Percentiles rank a stretch among this genome's conserved stretches.
These are phyloP conservation scores for Holocentrus rufus DNA, from an alignment of 2,797 vertebrate genomes.

Conservation along the genomic window DNA sequence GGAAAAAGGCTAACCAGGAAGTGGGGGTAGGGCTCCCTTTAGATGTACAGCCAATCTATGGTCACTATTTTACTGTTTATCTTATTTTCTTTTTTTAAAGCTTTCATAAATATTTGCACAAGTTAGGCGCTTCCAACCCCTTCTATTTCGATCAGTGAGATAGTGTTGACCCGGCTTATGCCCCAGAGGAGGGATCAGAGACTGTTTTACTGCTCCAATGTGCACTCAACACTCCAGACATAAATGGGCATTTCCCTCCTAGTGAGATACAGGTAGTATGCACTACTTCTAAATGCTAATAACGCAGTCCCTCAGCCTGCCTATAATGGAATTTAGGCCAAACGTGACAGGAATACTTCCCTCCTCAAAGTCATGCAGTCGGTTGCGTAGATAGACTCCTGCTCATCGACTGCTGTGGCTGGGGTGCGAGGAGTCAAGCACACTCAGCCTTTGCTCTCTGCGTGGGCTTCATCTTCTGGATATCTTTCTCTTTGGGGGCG, in stretches of 20 bases:
- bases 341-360: constrained; percentile 73
- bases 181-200: constrained; percentile 4
- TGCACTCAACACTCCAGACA: background rate
- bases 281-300: constrained; percentile 52
- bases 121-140: too few relatives aligned
- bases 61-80: too few relatives aligned
- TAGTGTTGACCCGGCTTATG: background rate
- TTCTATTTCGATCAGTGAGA: too few relatives aligned
- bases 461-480: constrained; percentile 76
- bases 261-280: constrained; percentile 43
- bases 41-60: too few relatives aligned
- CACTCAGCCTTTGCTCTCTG: constrained; percentile 74
- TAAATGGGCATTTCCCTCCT: constrained; percentile 34
- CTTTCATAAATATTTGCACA: too few relatives aligned
- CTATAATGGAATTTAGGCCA: constrained; percentile 75
- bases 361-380: constrained; percentile 61
- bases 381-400: constrained; percentile 47
- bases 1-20: too few relatives aligned
- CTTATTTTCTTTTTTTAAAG: too few relatives aligned
- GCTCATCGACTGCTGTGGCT: constrained; percentile 60
- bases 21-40: too few relatives aligned
- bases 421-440: constrained; percentile 63
- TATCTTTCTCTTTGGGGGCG: constrained; percentile 74
- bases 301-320: constrained; percentile 50
- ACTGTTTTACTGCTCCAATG: constrained; percentile 10